Evolutionary conservation across 2,797 vertebrate genomes (phyloP), one percentile per base, ranked within the genome.

Genomic region (Xiphorhynchus erythropygius): DNA sequence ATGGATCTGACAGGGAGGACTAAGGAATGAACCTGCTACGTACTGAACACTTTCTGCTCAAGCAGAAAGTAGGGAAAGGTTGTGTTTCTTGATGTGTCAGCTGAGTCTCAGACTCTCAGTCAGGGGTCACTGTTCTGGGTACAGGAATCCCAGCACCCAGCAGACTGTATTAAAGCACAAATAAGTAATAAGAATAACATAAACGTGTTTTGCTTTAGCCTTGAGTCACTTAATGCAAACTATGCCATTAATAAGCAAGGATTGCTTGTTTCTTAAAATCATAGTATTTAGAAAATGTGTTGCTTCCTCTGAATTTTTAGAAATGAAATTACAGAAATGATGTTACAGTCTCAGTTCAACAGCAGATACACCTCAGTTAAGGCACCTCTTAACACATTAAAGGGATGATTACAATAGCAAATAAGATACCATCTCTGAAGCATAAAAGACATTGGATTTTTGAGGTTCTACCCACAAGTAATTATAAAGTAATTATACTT

Each of bases 401-500:
- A 73, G 35, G 73, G 53, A 68, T 1, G 1, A 65, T 67, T 76
- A 62, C 16, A 67, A 83, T 35, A 80, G 7, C 13, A 90, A 91
- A 87, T 84, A 89, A 88, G 25, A 50, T 37, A n/a, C 32, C 49
- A 8, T 80, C 46, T 87, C 78, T 70, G 57, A 46, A 81, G 41
- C 37, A 89, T 37, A 92, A 76, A 89, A 91, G 17, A 63, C 25
- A 46, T 55, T 46, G 32, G 67, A 87, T 24, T 83, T 94, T 79
- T 47, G 90, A 92, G 78, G 57, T 96, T 97, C 89, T 86, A 79
- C 73, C 67, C 59, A 93, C 28, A 95, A 91, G 52, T 89, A 96
- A 97, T 97, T 97, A 97, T 89, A 96, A 97, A 97, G 60, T 95
- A 93, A 97, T 97, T 97, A 97, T 76, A 93, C 73, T 94, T 95